Percentiles rank a stretch among this genome's conserved stretches.
Conservation (phyloP, 2,113 vertebrate genomes). For the Phylloscopus trochilus region DNA sequence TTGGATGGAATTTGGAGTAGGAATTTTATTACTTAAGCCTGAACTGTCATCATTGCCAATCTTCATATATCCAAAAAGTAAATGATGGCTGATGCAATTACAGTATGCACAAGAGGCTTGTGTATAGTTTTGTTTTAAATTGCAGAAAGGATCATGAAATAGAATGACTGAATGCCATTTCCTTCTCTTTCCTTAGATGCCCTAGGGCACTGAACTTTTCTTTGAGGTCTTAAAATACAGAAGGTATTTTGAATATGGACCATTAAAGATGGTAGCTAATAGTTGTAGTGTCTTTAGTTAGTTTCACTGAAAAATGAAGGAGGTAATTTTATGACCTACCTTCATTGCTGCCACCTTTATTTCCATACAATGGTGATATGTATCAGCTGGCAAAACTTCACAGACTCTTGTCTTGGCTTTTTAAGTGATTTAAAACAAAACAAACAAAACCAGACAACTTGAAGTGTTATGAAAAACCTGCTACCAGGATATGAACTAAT, state of each 20-base stretch:
- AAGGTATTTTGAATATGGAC: not conserved
- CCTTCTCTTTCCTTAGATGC: not conserved
- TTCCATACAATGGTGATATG: not conserved
- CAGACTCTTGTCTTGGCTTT: not conserved
- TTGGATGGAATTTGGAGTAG: not conserved
- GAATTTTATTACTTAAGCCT: not conserved
- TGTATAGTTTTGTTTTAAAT: not conserved
- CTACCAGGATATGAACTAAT: not conserved
- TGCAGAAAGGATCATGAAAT: not conserved
- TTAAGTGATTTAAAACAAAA: not conserved
- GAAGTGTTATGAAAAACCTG: not conserved
- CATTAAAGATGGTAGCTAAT: not conserved
- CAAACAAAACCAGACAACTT: not conserved
- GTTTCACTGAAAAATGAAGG: not conserved
- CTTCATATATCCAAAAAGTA: not conserved
- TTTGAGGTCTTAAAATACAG: not conserved
- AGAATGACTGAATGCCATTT: not conserved
- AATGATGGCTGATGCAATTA: not conserved
- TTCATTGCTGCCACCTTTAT: not conserved
- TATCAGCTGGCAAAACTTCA: not conserved
- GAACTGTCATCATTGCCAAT: not conserved
- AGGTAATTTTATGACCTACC: not conserved
- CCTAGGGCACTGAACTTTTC: not conserved
- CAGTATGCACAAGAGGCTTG: not conserved
- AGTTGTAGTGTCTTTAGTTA: not conserved